Percentiles rank a stretch among this genome's conserved stretches.
Evolutionary conservation across 2,797 vertebrate genomes (phyloP).

Genomic region (Falco berigora): DNA sequence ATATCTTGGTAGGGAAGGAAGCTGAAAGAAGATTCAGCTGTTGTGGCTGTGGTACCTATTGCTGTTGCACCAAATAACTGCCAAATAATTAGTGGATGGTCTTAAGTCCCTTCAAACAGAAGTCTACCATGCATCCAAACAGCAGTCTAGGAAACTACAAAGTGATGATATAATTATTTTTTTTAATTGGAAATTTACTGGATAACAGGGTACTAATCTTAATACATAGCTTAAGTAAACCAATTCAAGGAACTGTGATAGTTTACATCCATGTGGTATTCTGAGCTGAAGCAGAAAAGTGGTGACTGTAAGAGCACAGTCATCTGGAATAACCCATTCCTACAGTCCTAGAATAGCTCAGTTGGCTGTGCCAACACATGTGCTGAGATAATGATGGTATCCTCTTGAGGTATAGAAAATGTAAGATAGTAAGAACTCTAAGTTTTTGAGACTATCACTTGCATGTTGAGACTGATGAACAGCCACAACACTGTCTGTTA

Average conservation of each 20-base stretch:
- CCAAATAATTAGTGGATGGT: background rate
- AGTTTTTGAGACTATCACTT: background rate
- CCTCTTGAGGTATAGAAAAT: background rate
- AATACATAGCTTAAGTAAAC: background rate
- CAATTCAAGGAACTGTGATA: background rate
- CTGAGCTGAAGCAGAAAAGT: background rate
- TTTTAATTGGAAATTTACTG: background rate
- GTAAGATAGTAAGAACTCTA: background rate
- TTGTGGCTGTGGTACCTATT: background rate
- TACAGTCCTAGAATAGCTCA: background rate
- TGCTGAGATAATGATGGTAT: background rate
- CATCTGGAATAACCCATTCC: background rate
- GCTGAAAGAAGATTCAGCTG: background rate
- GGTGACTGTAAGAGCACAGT: background rate
- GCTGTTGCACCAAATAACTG: background rate
- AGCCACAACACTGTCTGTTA: background rate
- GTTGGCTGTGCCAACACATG: background rate
- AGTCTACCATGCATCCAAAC: background rate
- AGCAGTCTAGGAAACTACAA: background rate
- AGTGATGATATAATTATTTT: background rate
- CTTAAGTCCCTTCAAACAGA: background rate
- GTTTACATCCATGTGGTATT: background rate
- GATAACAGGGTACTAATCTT: background rate
- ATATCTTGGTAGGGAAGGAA: background rate
- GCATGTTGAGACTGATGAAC: background rate